A percentile compares a stretch with the other conserved stretches of the same genome.
phyloP scores from a whole-genome alignment of 2,888 invertebrate species.

The Pandemis heparana region DNA sequence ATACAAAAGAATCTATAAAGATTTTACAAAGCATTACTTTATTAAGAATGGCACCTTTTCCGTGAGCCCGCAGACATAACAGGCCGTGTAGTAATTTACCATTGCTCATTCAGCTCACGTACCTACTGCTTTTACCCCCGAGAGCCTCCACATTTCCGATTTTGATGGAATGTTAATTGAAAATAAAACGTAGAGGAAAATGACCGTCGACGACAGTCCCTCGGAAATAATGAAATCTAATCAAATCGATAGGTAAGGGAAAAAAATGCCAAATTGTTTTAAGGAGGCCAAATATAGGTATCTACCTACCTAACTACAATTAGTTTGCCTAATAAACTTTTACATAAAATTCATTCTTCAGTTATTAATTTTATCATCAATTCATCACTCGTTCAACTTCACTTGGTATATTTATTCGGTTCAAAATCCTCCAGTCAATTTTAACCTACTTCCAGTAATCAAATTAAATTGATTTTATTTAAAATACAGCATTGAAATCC shows the following conservation, averaged over 20 bases:
- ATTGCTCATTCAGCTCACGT: conserved; percentile 23
- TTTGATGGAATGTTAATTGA: conserved; percentile 28
- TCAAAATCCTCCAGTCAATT: too few species aligned
- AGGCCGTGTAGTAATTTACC: conserved; percentile 7
- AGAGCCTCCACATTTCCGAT: conserved; percentile 22
- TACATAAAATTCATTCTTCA: too few species aligned
- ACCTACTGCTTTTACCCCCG: conserved; percentile 20
- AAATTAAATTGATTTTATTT: too few species aligned
- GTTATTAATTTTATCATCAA: too few species aligned
- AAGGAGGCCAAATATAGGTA: neutral
- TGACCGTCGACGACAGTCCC: neutral
- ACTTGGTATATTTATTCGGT: too few species aligned
- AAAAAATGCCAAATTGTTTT: neutral
- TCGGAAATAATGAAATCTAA: conserved; percentile 7
- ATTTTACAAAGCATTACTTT: conserved; percentile 1
- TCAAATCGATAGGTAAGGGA: conserved; percentile 4
- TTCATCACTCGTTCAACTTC: too few species aligned
- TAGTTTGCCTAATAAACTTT: neutral
- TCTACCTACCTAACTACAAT: neutral
- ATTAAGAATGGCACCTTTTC: neutral
- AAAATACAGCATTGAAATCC: too few species aligned
- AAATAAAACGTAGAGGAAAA: conserved; percentile 24
- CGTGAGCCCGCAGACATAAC: conserved; percentile 12
- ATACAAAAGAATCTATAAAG: neutral
- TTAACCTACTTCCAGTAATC: too few species aligned